phyloP scores from a whole-genome alignment of 1,140 invertebrate species.

The Ectropis grisescens region DNA sequence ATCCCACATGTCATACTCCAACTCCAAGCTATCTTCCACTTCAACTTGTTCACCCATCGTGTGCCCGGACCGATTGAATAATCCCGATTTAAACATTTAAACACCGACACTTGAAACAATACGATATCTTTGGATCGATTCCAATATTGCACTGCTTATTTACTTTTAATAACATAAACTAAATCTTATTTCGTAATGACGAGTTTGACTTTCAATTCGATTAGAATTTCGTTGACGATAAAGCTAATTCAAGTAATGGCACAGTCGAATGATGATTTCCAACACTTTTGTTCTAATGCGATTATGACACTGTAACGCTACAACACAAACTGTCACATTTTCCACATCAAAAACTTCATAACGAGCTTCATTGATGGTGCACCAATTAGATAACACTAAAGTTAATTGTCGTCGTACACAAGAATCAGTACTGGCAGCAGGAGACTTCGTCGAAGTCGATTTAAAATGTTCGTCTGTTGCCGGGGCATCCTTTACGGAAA shows the following conservation, averaged over 20 bases:
- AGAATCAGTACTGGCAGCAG: constrained; percentile 55
- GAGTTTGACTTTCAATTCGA: constrained; percentile 42
- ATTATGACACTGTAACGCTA: constrained; percentile 13
- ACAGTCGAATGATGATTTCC: constrained; percentile 25
- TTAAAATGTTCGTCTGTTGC: constrained; percentile 53
- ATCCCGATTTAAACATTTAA: constrained; percentile 61
- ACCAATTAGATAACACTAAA: too few species aligned
- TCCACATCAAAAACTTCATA: constrained; percentile 8
- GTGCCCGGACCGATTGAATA: constrained; percentile 49
- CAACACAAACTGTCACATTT: constrained; percentile 30
- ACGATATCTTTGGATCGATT: constrained; percentile 42
- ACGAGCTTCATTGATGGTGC: too few species aligned
- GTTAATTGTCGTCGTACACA: constrained; percentile 54
- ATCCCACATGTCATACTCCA: constrained; percentile 89
- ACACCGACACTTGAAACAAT: constrained; percentile 18
- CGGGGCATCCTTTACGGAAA: constrained; percentile 44
- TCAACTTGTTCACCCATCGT: constrained; percentile 54
- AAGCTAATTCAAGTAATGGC: constrained; percentile 44
- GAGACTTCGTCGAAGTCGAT: constrained; percentile 42
- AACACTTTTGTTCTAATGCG: constrained; percentile 6
- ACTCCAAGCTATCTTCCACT: constrained; percentile 71
- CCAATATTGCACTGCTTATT: constrained; percentile 37
- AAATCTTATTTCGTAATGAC: constrained; percentile 13
- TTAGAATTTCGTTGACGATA: constrained; percentile 38
- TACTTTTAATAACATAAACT: constrained; percentile 12